Evolutionary conservation across 2,888 invertebrate species (phyloP).

Genomic region (Aelia acuminata): DNA sequence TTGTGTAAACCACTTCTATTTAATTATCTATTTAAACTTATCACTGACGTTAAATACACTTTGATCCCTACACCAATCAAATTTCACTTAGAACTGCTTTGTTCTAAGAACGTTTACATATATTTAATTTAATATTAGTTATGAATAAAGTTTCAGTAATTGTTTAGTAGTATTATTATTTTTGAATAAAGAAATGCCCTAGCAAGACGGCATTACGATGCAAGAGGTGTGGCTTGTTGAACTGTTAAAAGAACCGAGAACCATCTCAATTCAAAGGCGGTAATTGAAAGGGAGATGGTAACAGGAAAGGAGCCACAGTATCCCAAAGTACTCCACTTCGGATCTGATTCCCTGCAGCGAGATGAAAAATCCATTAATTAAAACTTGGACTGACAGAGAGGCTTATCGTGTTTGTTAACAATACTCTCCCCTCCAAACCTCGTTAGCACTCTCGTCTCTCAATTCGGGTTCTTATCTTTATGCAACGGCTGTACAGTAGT

Average conservation of each 20-base stretch:
- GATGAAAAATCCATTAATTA: conserved; percentile 41
- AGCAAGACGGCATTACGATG: background rate
- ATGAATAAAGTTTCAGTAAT: too few species aligned
- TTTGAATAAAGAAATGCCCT: background rate
- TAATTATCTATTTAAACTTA: too few species aligned
- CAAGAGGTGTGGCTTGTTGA: background rate
- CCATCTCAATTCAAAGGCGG: background rate
- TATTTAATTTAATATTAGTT: too few species aligned
- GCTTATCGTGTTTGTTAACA: conserved; percentile 19
- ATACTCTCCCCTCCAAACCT: background rate
- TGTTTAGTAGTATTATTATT: too few species aligned
- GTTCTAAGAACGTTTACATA: too few species aligned
- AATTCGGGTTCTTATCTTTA: background rate
- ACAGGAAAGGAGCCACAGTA: background rate
- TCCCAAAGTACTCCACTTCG: too few species aligned
- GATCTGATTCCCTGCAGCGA: background rate
- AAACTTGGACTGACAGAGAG: conserved; percentile 18
- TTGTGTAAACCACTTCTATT: too few species aligned
- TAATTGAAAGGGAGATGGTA: background rate
- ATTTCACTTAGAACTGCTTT: too few species aligned
- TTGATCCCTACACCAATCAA: too few species aligned
- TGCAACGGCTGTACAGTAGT: background rate
- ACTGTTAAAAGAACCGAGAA: conserved; percentile 10
- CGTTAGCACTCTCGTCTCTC: background rate
- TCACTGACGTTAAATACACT: too few species aligned